Evolutionary conservation across 2,888 invertebrate genomes (phyloP).

Genomic region (Dugesia japonica): DNA sequence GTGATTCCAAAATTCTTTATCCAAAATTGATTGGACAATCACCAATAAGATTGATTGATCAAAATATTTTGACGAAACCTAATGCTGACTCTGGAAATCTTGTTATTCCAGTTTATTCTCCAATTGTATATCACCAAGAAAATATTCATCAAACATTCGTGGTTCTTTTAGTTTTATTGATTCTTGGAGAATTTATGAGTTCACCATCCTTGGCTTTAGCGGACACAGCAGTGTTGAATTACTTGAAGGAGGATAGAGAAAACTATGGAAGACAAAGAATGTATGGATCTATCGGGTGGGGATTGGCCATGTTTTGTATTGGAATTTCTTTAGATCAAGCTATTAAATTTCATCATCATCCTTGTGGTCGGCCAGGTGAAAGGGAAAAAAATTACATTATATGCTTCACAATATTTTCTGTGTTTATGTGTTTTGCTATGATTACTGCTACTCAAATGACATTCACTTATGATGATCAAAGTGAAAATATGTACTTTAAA

Average conservation of each 20-base stretch:
- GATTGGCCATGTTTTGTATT: conserved; percentile 91
- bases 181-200: conserved; percentile 90
- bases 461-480: conserved; percentile 30
- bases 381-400: conserved; percentile 94
- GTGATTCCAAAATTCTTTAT: conserved; percentile 22
- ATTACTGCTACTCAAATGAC: conserved; percentile 72
- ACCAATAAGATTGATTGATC: conserved; percentile 38
- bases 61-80: conserved; percentile 38
- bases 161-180: conserved; percentile 70
- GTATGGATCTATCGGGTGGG: conserved; percentile 96
- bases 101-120: conserved; percentile 69
- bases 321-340: conserved; percentile 72
- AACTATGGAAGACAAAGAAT: conserved; percentile 82
- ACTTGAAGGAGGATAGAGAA: conserved; percentile 64
- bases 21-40: conserved; percentile 36
- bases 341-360: conserved; percentile 78
- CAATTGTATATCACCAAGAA: conserved; percentile 68
- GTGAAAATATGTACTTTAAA: conserved; percentile 35
- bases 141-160: conserved; percentile 92
- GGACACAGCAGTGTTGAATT: conserved; percentile 51
- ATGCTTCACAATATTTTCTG: conserved; percentile 89
- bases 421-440: conserved; percentile 82
- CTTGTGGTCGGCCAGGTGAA: conserved; percentile 63
- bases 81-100: conserved; percentile 38
- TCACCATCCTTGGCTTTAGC: conserved; percentile 83